These are phyloP conservation scores for Crocallis elinguaria DNA, from an alignment of 2,888 invertebrate genomes.

Conservation along the genomic window DNA sequence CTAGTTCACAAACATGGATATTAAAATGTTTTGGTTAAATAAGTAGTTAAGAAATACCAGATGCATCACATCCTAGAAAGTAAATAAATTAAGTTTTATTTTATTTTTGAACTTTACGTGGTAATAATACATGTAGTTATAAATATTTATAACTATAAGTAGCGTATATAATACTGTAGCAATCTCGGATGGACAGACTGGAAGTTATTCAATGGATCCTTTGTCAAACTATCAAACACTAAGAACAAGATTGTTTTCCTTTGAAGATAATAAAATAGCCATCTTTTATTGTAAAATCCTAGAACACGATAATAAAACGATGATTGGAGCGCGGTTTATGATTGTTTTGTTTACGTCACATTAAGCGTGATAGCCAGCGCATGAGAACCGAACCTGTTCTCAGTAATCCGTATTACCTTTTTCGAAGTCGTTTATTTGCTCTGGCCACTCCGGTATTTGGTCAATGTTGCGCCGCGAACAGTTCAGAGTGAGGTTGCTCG, in stretches of 20 bases:
- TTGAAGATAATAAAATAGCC: constrained; percentile 26
- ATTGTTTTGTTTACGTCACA: constrained; percentile 50
- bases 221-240: too few relatives aligned
- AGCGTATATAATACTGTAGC: too few relatives aligned
- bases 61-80: too few relatives aligned
- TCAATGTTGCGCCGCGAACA: constrained; percentile 70
- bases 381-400: constrained; percentile 42
- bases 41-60: too few relatives aligned
- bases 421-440: constrained; percentile 59
- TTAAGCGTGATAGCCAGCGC: constrained; percentile 36
- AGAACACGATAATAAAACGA: constrained; percentile 30
- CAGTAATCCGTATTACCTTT: constrained; percentile 60
- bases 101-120: too few relatives aligned
- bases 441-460: constrained; percentile 68
- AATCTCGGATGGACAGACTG: too few relatives aligned
- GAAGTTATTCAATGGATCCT: too few relatives aligned
- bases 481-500: constrained; percentile 67
- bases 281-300: constrained; percentile 27
- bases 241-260: constrained; percentile 21
- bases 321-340: constrained; percentile 38
- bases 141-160: too few relatives aligned
- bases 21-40: too few relatives aligned
- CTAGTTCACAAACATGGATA: too few relatives aligned
- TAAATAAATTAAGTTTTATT: too few relatives aligned
- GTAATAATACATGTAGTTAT: too few relatives aligned